phyloP scores from a whole-genome alignment of 2,888 invertebrate species.

The Tenthredo livida region DNA sequence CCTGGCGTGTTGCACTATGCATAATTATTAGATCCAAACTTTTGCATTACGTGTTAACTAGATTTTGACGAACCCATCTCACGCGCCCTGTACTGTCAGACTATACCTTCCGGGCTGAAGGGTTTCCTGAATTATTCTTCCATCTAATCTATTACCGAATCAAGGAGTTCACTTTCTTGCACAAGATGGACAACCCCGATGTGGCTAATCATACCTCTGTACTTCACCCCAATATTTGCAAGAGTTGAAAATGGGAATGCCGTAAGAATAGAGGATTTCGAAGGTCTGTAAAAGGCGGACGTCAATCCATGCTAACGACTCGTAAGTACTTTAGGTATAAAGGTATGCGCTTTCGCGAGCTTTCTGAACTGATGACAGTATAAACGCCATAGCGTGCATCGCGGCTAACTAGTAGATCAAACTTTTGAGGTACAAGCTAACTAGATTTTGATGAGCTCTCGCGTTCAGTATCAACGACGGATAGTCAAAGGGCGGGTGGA shows the following conservation, averaged over 20 bases:
- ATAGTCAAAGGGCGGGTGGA: neutral
- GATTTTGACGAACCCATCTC: conserved; percentile 63
- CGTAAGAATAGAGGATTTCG: neutral
- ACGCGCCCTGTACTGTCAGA: conserved; percentile 8
- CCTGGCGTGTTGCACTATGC: conserved; percentile 72
- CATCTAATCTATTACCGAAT: neutral
- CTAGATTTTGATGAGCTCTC: conserved; percentile 66
- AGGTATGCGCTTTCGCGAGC: neutral
- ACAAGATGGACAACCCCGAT: neutral
- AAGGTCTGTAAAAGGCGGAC: neutral
- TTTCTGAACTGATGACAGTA: conserved; percentile 67
- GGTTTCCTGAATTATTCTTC: conserved; percentile 11
- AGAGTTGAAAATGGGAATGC: neutral
- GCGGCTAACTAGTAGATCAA: conserved; percentile 73
- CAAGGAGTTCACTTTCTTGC: neutral
- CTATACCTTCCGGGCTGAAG: neutral
- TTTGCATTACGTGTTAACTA: conserved; percentile 70
- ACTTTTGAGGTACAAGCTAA: conserved; percentile 71
- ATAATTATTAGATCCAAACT: conserved; percentile 74
- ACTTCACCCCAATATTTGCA: neutral
- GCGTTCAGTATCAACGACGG: neutral
- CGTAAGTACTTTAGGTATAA: neutral
- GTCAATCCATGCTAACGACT: neutral
- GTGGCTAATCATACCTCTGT: neutral
- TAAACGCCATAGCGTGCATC: conserved; percentile 73